Percentiles rank a stretch among this genome's conserved stretches.
Evolutionary conservation across 1,140 invertebrate species (phyloP).

Genomic region (Eurosta solidaginis): DNA sequence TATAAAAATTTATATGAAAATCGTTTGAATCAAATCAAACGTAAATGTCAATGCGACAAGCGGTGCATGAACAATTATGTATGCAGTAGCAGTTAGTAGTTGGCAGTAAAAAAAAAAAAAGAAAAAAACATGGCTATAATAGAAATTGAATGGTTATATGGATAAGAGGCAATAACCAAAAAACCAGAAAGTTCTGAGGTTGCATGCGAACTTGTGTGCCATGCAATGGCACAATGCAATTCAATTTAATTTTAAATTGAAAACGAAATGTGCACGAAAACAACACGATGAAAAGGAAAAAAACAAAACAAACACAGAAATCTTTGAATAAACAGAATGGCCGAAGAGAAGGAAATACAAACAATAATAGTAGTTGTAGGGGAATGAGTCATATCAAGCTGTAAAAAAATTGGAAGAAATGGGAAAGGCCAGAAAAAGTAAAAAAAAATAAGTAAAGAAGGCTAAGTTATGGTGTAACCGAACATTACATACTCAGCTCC

Average conservation of each 20-base stretch:
- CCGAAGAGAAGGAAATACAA: background rate
- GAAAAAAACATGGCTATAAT: slow-evolving; percentile 11
- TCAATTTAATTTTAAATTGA: slow-evolving; percentile 25
- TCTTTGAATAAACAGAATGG: background rate
- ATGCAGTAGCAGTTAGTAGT: background rate
- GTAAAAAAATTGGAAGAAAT: background rate
- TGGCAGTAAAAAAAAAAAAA: background rate
- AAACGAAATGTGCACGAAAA: background rate
- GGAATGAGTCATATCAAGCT: background rate
- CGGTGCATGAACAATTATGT: background rate
- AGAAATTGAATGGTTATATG: background rate
- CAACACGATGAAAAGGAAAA: background rate
- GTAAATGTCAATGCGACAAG: slow-evolving; percentile 6
- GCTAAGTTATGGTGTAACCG: no score
- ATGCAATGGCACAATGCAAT: slow-evolving; percentile 24
- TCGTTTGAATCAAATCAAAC: slow-evolving; percentile 7
- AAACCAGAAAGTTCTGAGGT: background rate
- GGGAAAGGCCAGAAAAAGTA: no score
- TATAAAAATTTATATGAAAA: background rate
- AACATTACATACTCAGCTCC: no score
- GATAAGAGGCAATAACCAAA: no score
- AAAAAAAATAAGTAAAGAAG: background rate
- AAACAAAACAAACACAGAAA: slow-evolving; percentile 4
- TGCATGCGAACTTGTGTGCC: slow-evolving; percentile 4
- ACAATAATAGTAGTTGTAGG: background rate